These are phyloP conservation scores for Burhinus oedicnemus DNA, from an alignment of 2,113 vertebrate genomes.

Conservation along the genomic window DNA sequence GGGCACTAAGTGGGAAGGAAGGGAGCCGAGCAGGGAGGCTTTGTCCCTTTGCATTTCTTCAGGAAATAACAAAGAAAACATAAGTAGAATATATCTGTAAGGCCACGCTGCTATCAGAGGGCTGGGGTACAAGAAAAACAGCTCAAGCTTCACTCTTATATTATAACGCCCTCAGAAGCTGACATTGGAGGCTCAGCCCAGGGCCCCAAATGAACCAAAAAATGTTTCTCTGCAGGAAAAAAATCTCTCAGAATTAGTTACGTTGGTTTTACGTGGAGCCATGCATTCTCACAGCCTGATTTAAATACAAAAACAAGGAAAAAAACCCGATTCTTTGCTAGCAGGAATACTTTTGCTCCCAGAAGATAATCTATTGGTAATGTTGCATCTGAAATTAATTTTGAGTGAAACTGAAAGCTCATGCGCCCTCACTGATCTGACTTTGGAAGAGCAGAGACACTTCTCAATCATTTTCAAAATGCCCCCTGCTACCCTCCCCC, in stretches of 20 bases:
- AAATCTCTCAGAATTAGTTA: background rate
- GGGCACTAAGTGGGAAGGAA: background rate
- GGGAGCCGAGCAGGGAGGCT: background rate
- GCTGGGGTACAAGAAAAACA: background rate
- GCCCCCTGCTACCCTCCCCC: background rate
- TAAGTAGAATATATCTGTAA: background rate
- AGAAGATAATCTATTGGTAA: background rate
- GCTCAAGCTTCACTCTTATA: background rate
- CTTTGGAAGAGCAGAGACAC: background rate
- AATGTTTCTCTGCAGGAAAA: background rate
- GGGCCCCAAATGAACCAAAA: background rate
- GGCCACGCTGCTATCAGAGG: background rate
- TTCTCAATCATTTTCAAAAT: background rate
- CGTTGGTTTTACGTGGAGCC: background rate
- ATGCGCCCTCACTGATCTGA: background rate
- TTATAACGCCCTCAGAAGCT: background rate
- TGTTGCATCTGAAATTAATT: background rate
- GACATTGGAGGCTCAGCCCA: background rate
- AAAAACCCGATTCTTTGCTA: background rate
- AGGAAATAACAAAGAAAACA: background rate
- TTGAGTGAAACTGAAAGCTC: background rate
- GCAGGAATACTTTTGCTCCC: background rate
- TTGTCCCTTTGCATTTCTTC: background rate
- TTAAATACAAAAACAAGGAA: background rate
- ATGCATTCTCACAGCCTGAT: accelerated